Conservation (phyloP, 2,888 invertebrate genomes). For the Bembecia ichneumoniformis region DNA sequence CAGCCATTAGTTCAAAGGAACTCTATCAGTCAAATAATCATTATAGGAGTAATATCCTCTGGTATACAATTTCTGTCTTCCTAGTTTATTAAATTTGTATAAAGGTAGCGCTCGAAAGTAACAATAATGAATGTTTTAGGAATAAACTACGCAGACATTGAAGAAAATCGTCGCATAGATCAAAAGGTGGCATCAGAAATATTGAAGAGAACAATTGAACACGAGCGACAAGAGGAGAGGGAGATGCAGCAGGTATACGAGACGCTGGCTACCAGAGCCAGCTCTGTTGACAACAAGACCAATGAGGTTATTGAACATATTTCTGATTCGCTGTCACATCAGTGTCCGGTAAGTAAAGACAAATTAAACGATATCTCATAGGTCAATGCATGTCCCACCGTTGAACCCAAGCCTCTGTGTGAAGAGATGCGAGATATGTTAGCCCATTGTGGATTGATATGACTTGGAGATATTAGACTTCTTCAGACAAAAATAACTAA, state of each 20-base stretch:
- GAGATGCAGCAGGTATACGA: slow-evolving; percentile 41
- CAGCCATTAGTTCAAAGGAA: no score
- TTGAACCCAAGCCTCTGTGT: no score
- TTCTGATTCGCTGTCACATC: slow-evolving; percentile 39
- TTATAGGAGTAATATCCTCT: no score
- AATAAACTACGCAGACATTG: slow-evolving; percentile 31
- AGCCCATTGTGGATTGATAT: no score
- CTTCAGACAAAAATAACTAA: no score
- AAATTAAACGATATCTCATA: not conserved
- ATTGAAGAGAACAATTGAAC: slow-evolving; percentile 40
- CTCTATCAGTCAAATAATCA: no score
- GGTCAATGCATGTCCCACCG: no score
- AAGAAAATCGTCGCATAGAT: slow-evolving; percentile 45
- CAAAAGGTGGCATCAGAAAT: slow-evolving; percentile 48
- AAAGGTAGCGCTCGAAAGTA: not conserved
- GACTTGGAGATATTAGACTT: no score
- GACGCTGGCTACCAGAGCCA: slow-evolving; percentile 41
- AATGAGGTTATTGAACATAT: slow-evolving; percentile 56
- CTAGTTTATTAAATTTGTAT: no score
- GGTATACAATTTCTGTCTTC: no score
- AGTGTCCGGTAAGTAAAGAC: slow-evolving; percentile 36
- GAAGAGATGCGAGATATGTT: no score
- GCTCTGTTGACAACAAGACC: slow-evolving; percentile 54
- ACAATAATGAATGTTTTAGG: slow-evolving; percentile 20
- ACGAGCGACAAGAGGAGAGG: slow-evolving; percentile 44